A percentile compares a stretch with the other conserved stretches of the same genome.
These are phyloP conservation scores for Galleria mellonella DNA, from an alignment of 1,140 invertebrate species.

Conservation along the genomic window DNA sequence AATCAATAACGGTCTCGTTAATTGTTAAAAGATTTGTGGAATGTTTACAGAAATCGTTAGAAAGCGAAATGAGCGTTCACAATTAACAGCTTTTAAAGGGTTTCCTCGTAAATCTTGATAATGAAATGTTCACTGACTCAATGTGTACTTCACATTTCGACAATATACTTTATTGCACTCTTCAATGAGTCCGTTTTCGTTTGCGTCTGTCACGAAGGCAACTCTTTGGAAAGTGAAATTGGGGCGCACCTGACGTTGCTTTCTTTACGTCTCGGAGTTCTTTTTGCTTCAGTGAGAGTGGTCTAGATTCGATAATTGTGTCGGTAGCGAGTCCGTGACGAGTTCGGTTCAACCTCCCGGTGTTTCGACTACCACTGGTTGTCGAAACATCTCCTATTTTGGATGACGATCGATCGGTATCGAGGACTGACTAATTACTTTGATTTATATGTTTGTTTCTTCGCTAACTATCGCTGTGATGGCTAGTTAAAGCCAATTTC, in stretches of 20 bases:
- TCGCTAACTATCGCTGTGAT: background rate
- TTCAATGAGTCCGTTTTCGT: conserved; percentile 26
- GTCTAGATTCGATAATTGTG: conserved; percentile 68
- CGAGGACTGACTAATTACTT: background rate
- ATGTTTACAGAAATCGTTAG: conserved; percentile 31
- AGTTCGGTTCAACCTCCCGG: conserved; percentile 32
- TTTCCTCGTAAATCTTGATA: conserved; percentile 65
- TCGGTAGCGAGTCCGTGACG: conserved; percentile 61
- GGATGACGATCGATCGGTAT: background rate
- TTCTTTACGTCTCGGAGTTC: conserved; percentile 63
- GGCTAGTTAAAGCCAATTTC: background rate
- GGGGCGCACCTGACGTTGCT: conserved; percentile 65
- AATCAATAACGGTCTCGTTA: too few species aligned
- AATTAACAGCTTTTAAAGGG: conserved; percentile 62
- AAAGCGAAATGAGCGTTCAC: conserved; percentile 38
- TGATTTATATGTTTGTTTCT: background rate
- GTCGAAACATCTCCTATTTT: conserved; percentile 8
- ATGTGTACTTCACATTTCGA: conserved; percentile 5
- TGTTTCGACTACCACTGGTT: conserved; percentile 14
- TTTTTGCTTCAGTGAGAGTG: conserved; percentile 73
- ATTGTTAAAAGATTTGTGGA: too few species aligned
- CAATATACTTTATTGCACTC: conserved; percentile 10
- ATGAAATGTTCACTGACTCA: conserved; percentile 46
- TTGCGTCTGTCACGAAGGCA: conserved; percentile 25
- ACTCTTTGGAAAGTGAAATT: conserved; percentile 71